A percentile compares a stretch with the other conserved stretches of the same genome.
phyloP scores from a whole-genome alignment of 2,888 invertebrate genomes.

The Cylindroiulus punctatus region DNA sequence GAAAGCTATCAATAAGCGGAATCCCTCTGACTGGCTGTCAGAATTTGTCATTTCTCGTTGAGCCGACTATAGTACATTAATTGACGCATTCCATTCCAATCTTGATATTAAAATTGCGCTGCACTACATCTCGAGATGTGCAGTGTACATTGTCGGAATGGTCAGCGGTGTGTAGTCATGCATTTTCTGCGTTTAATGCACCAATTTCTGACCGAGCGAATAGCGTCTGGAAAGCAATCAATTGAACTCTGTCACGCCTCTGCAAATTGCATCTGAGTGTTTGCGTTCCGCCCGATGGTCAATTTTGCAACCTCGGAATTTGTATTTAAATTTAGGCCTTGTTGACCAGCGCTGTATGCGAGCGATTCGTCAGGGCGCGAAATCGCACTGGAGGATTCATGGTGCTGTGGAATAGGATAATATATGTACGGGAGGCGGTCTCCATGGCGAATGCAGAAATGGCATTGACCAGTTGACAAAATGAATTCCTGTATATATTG shows the following conservation, averaged over 20 bases:
- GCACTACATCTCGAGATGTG: background rate
- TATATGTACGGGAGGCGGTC: conserved; percentile 14
- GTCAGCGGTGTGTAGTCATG: background rate
- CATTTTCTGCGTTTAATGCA: background rate
- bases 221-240: background rate
- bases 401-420: background rate
- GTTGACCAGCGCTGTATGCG: background rate
- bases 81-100: too few species aligned
- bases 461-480: conserved; percentile 41
- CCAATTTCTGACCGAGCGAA: background rate
- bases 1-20: too few species aligned
- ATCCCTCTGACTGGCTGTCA: too few species aligned
- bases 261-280: conserved; percentile 1
- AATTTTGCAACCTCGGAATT: conserved; percentile 43
- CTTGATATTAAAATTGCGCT: background rate
- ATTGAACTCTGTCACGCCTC: conserved; percentile 25
- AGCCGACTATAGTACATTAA: too few species aligned
- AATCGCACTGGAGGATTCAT: conserved; percentile 31
- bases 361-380: conserved; percentile 13
- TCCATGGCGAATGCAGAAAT: conserved; percentile 24
- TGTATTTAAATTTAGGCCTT: conserved; percentile 34
- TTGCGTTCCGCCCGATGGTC: conserved; percentile 35
- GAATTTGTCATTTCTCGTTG: too few species aligned
- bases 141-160: background rate
- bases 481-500: conserved; percentile 21